Evolutionary conservation across 2,888 invertebrate genomes (phyloP), one percentile per base, ranked within the genome.

Genomic region (Campoplex nolae): DNA sequence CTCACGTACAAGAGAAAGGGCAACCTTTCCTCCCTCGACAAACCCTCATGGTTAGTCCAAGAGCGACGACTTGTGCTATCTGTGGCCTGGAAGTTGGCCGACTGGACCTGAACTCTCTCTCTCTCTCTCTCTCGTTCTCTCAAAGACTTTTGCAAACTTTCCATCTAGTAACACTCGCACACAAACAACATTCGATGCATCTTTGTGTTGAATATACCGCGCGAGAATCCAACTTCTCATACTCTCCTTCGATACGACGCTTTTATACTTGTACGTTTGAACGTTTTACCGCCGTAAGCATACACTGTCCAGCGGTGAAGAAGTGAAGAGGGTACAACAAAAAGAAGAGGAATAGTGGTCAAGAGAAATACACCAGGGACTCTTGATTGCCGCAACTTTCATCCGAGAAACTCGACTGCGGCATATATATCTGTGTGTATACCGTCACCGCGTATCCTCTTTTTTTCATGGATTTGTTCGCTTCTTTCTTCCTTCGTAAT

Each of bases 31-130:
- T 79, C 45, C 79, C 70, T 68, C 42, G n/a, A n/a, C 71, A 35
- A 58, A 77, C 77, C 76, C 77, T 67, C 65, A 48, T 67, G 65
- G 77, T 77, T 77, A 77, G 78, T 62, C 32, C 13, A 28, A 73
- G 71, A 80, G 58, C 71, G 62, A 71, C 81, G 73, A 81, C 62
- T 73, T 78, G 78, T 65, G 70, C 79, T 80, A 42, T 65, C 80
- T 62, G 23, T 74, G 81, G 71, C 35, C 35, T 71, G 13, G 32
- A 74, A 81, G 73, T 81, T 74, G 74, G 23, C 62, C 62, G 35
- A 23, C 81, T 54, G 73, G 81, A 74, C 51, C 51, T 51, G 18
- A 16, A 16, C 51, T 51, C 51, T 51, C 51, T 65, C 65, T 23
- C 4, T 77, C 38, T 23, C 35, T 54, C 68, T 78, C 23, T n/a